These are phyloP conservation scores for Syngnathoides biaculeatus DNA, from an alignment of 2,113 vertebrate genomes.

Conservation along the genomic window DNA sequence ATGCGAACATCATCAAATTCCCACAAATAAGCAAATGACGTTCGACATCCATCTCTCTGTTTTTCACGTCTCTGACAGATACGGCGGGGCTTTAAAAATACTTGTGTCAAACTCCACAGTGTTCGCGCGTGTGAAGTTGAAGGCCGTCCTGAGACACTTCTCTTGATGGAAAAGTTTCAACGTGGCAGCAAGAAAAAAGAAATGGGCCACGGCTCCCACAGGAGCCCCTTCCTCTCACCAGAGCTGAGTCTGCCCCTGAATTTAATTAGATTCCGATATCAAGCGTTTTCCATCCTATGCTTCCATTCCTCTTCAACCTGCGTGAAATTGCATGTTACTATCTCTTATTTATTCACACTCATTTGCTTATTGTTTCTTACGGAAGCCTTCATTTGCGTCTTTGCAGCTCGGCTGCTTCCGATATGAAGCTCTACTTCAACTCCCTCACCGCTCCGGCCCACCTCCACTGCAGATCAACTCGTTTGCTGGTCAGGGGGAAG, in stretches of 20 bases:
- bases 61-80: constrained; percentile 9
- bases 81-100: neutral
- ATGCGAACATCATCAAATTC: constrained; percentile 32
- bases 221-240: constrained; percentile 61
- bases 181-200: constrained; percentile 47
- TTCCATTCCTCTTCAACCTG: constrained; percentile 68
- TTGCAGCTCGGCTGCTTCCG: constrained; percentile 47
- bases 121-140: constrained; percentile 22
- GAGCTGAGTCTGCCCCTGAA: constrained; percentile 63
- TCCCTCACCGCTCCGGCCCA: constrained; percentile 49
- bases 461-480: constrained; percentile 70
- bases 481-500: constrained; percentile 80
- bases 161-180: constrained; percentile 49
- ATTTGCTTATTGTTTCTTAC: constrained; percentile 67
- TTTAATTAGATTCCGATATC: constrained; percentile 77
- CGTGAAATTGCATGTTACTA: constrained; percentile 71
- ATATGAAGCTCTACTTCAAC: constrained; percentile 49
- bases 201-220: constrained; percentile 62
- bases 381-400: constrained; percentile 46
- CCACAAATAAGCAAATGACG: constrained; percentile 18
- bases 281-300: constrained; percentile 51
- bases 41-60: constrained; percentile 22
- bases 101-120: neutral
- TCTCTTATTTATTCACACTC: constrained; percentile 75
- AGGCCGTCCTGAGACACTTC: constrained; percentile 29